Evolutionary conservation across 2,113 vertebrate genomes (phyloP).

Genomic region (Chloropsis hardwickii): DNA sequence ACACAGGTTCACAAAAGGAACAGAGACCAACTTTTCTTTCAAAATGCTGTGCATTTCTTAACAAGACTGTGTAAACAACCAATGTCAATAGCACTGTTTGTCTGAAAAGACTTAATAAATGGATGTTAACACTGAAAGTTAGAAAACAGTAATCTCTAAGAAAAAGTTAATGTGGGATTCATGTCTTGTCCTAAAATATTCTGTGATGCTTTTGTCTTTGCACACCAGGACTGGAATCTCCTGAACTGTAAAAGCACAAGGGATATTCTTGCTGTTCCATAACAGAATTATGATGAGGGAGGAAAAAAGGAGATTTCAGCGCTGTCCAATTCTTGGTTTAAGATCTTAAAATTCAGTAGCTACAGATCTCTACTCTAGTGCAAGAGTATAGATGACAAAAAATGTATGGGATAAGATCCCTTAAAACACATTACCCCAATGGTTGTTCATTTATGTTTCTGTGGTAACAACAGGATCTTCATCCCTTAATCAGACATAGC

Average conservation of each 20-base stretch:
- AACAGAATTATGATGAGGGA: not conserved
- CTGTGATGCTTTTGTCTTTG: not conserved
- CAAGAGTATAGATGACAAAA: not conserved
- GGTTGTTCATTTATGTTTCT: not conserved
- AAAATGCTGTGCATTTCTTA: not conserved
- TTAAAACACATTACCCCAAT: not conserved
- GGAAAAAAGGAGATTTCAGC: not conserved
- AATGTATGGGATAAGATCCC: not conserved
- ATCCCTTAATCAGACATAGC: not conserved
- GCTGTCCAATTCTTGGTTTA: not conserved
- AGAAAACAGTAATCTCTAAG: not conserved
- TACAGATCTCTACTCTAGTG: not conserved
- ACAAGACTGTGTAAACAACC: not conserved
- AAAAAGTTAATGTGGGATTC: not conserved
- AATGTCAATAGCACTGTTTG: not conserved
- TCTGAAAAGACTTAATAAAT: not conserved
- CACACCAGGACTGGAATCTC: not conserved
- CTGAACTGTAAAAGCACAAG: not conserved
- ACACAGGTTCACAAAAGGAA: slow-evolving; percentile 5
- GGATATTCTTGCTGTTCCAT: not conserved
- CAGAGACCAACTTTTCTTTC: slow-evolving; percentile 13
- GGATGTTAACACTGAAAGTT: not conserved
- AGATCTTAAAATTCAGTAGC: not conserved
- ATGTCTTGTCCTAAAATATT: not conserved
- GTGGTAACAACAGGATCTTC: not conserved